phyloP scores from a whole-genome alignment of 2,113 vertebrate species.

The Sylvilagus bachmani region DNA sequence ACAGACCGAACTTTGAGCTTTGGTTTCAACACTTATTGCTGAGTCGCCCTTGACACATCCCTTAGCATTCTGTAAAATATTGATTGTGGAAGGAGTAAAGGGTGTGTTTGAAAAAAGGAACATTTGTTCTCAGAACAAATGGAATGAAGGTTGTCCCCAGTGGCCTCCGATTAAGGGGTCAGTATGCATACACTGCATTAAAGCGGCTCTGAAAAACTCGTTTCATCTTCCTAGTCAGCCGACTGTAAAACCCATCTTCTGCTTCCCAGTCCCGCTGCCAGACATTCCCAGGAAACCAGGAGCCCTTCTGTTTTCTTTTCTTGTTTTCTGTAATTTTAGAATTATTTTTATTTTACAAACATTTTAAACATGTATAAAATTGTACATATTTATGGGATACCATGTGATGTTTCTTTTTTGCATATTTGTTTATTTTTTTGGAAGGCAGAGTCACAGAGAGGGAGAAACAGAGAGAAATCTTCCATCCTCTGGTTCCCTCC shows the following conservation, averaged over 20 bases:
- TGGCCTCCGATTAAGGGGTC: background rate
- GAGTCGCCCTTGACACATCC: background rate
- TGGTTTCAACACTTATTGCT: background rate
- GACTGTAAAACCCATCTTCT: background rate
- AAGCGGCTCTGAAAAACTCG: background rate
- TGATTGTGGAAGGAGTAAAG: background rate
- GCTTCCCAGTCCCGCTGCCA: accelerated
- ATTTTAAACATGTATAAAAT: too few relatives aligned
- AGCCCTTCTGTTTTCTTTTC: background rate
- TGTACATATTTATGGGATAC: too few relatives aligned
- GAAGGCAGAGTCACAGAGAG: too few relatives aligned
- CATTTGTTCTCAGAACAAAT: background rate
- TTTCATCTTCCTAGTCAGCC: background rate
- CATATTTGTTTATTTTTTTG: too few relatives aligned
- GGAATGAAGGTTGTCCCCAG: background rate
- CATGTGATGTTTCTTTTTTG: too few relatives aligned
- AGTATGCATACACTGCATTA: background rate
- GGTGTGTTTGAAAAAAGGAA: background rate
- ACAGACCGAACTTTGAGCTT: background rate
- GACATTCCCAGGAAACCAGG: background rate
- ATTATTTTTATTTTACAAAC: too few relatives aligned
- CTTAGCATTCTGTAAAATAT: background rate
- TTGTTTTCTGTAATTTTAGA: too few relatives aligned
- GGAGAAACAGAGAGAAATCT: too few relatives aligned
- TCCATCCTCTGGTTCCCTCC: too few relatives aligned